These are phyloP conservation scores for Lasioglossum calceatum DNA, from an alignment of 2,888 invertebrate genomes.

Conservation along the genomic window DNA sequence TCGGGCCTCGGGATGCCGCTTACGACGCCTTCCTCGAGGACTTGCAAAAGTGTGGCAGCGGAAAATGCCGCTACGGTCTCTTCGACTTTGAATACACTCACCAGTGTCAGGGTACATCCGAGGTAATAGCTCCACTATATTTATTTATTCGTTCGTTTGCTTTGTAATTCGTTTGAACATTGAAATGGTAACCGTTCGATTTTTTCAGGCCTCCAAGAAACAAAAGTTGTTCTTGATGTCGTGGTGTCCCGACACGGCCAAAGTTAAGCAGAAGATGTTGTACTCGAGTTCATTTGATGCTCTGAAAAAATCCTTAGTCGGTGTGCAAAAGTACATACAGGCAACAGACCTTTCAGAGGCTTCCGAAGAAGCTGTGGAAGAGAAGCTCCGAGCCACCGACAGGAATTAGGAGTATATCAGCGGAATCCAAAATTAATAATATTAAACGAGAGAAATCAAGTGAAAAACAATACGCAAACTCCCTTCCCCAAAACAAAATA, in stretches of 20 bases:
- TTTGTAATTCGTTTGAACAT: not conserved
- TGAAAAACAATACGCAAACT: constrained; percentile 77
- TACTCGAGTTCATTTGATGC: constrained; percentile 98
- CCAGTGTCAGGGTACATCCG: constrained; percentile 98
- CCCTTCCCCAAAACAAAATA: constrained; percentile 77
- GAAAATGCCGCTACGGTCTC: constrained; percentile 98
- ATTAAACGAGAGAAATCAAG: constrained; percentile 71
- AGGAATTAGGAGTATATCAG: constrained; percentile 89
- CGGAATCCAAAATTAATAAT: constrained; percentile 70
- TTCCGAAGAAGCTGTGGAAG: constrained; percentile 96
- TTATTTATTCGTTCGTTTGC: not conserved
- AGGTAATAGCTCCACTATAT: constrained; percentile 84
- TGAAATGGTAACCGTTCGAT: not conserved
- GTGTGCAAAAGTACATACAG: constrained; percentile 98
- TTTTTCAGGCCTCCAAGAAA: constrained; percentile 93
- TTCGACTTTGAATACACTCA: constrained; percentile 99
- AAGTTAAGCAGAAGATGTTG: constrained; percentile 93
- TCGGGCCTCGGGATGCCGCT: constrained; percentile 94
- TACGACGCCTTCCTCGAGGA: constrained; percentile 98
- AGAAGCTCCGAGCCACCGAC: constrained; percentile 97
- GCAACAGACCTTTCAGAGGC: constrained; percentile 98
- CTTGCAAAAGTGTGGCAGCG: constrained; percentile 95
- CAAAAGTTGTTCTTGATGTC: constrained; percentile 99
- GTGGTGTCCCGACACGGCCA: constrained; percentile 99
- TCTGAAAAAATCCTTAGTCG: constrained; percentile 97